Evolutionary conservation across 2,797 vertebrate genomes (phyloP), one percentile per base, ranked within the genome.

Genomic region (Delichon dasypus): DNA sequence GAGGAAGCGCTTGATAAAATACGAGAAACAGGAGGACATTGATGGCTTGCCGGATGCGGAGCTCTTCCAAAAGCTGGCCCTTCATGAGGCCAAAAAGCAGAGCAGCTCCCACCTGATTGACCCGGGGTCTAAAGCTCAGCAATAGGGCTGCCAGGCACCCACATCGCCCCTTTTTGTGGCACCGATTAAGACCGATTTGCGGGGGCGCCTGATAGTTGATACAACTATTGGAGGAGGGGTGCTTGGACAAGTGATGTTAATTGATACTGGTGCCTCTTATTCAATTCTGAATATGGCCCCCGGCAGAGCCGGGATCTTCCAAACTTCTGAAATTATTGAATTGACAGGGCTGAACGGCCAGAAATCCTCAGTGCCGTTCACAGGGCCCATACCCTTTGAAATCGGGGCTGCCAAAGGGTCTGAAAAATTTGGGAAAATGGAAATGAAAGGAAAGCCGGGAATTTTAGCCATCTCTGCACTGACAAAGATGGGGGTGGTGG

Each of bases 111-210:
- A 93, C 83, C 96, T 75, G 0, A 95, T 96, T 11, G 96, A 96
- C 92, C 96, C 96, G 0, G 96, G 95, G 73, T 86, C 96, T 66
- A 96, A 95, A 53, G 95, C 67, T 95, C 96, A 96, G 94, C 95
- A 96, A 96, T 96, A 96, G 96, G 96, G 96, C 95, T 96, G 96
- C 96, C 96, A 96, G 96, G 96, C 96, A 96, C 96, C 93, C 1
- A n/a, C 94, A 93, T 85, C 96, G 95, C 96, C 96, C 96, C 96
- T 96, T 76, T 96, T 96, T 96, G 55, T 95, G 96, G 96, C 96
- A 96, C 96, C 96, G 2, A 95, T 96, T 96, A 96, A 96, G 94
- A 96, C 94, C 96, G 86, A 96, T 95, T 86, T 1, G 1, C 96
- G 96, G 96, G 96, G 96, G 96, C 96, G 95, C 21, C 96, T 66